Conservation (phyloP, 2,797 vertebrate species). For the Neomorphus geoffroyi region DNA sequence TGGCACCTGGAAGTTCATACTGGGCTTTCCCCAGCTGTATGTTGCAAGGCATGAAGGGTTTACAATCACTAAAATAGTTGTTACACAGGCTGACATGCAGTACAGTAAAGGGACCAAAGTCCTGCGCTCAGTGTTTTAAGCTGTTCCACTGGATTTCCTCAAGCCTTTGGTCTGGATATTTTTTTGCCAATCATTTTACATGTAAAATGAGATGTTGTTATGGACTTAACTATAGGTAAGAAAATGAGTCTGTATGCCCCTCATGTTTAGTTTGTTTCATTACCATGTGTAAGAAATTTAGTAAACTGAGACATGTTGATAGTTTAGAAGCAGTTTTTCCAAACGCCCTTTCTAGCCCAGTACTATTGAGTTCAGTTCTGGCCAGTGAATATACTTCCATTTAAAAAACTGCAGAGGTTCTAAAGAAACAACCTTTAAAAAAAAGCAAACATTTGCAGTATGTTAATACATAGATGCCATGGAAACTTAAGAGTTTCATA, state of each 20-base stretch:
- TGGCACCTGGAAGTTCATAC: not conserved
- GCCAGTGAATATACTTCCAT: not conserved
- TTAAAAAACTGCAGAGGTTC: not conserved
- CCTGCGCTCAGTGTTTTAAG: not conserved
- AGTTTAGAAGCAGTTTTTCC: not conserved
- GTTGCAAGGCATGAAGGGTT: not conserved
- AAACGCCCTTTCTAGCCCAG: not conserved
- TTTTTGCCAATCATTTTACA: not conserved
- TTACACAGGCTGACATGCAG: not conserved
- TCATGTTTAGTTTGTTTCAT: not conserved
- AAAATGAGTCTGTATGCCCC: not conserved
- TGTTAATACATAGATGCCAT: conserved; percentile 9
- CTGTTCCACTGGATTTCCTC: not conserved
- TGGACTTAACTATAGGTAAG: not conserved
- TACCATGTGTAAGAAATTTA: not conserved
- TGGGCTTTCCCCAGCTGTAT: not conserved
- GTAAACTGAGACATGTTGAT: not conserved
- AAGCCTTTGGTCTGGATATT: not conserved
- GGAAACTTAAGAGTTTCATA: conserved; percentile 36
- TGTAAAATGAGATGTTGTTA: not conserved
- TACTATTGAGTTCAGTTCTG: not conserved
- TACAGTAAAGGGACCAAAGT: not conserved
- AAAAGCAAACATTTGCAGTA: not conserved
- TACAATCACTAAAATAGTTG: not conserved
- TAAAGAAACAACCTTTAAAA: conserved; percentile 20